phyloP scores from a whole-genome alignment of 2,797 vertebrate genomes.

The Petrocephalus sullivani region DNA sequence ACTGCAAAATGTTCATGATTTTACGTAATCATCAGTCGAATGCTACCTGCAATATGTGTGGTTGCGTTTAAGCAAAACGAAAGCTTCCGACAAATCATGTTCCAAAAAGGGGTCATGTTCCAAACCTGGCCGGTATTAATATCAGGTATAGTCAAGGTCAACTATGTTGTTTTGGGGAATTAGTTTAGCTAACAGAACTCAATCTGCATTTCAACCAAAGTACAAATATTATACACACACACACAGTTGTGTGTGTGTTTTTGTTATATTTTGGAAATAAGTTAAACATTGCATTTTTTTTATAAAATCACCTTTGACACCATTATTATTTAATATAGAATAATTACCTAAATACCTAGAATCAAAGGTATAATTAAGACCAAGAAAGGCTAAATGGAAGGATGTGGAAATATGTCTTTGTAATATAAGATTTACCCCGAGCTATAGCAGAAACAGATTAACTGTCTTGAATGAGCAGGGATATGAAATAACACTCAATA shows the following conservation, averaged over 20 bases:
- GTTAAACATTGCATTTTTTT: background rate
- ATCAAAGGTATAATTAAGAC: background rate
- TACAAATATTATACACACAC: background rate
- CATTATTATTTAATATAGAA: background rate
- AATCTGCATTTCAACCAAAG: background rate
- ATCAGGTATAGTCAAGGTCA: conserved; percentile 14
- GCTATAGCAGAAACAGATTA: conserved; percentile 3
- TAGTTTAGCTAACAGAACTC: background rate
- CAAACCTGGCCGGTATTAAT: background rate
- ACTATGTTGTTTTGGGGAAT: background rate
- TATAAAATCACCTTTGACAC: background rate
- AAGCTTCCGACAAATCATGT: background rate
- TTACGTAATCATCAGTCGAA: background rate
- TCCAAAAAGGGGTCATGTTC: background rate
- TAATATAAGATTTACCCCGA: background rate
- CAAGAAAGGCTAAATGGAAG: background rate
- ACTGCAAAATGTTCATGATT: background rate
- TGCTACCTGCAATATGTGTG: background rate
- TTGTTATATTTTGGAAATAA: background rate
- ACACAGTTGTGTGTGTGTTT: background rate
- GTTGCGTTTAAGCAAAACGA: background rate
- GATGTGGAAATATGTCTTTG: background rate
- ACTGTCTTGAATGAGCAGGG: background rate
- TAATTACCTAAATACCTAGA: conserved; percentile 1
- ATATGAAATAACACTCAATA: conserved; percentile 1